Evolutionary conservation across 2,888 invertebrate genomes (phyloP).

Genomic region (Antitype chi): DNA sequence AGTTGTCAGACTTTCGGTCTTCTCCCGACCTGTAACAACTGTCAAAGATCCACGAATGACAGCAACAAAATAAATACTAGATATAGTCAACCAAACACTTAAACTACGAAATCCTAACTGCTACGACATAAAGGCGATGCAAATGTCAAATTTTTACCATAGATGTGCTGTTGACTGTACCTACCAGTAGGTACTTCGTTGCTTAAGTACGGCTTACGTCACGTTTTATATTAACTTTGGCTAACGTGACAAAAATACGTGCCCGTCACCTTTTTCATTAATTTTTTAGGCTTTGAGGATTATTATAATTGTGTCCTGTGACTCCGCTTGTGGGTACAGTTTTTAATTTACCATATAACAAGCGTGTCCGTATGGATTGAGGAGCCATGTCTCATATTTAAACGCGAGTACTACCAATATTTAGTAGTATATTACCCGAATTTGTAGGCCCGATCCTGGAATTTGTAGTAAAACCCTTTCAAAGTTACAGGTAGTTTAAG

Average conservation of each 20-base stretch:
- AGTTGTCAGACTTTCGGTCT: too few species aligned
- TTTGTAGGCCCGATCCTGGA: too few species aligned
- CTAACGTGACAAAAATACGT: conserved; percentile 41
- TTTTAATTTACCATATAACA: background rate
- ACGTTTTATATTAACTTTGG: conserved; percentile 58
- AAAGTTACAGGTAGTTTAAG: too few species aligned
- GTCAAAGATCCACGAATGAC: too few species aligned
- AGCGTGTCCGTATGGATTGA: too few species aligned
- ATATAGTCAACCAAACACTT: background rate
- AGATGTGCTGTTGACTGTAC: background rate
- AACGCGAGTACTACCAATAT: too few species aligned
- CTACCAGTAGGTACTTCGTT: conserved; percentile 22
- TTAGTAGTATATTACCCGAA: too few species aligned
- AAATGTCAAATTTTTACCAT: background rate
- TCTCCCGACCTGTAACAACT: too few species aligned
- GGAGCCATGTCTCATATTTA: too few species aligned
- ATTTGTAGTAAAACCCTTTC: too few species aligned
- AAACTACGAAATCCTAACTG: background rate
- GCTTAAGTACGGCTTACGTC: conserved; percentile 35
- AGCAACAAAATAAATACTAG: background rate
- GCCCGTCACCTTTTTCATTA: conserved; percentile 23
- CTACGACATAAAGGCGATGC: background rate
- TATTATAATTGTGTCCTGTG: conserved; percentile 26
- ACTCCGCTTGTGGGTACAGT: background rate
- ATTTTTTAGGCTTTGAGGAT: conserved; percentile 30